phyloP scores from a whole-genome alignment of 2,888 invertebrate species.

The Harpalus rufipes region DNA sequence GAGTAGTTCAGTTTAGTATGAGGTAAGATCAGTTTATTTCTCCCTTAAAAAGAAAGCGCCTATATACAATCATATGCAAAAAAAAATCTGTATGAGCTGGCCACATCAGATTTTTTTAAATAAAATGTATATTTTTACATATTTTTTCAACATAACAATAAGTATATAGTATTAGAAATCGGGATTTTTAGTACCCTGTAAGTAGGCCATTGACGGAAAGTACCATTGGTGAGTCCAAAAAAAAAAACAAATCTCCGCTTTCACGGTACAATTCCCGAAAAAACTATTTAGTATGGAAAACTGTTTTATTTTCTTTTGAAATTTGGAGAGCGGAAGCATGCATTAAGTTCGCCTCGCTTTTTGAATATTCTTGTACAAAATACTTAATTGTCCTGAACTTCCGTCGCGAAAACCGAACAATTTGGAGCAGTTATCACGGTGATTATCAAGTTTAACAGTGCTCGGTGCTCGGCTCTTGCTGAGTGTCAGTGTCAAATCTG shows the following conservation, averaged over 20 bases:
- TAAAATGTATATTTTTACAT: too few relatives aligned
- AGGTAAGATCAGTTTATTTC: too few relatives aligned
- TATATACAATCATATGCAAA: too few relatives aligned
- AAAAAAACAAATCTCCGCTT: background rate
- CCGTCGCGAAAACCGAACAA: conserved; percentile 32
- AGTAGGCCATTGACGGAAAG: too few relatives aligned
- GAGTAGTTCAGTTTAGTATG: too few relatives aligned
- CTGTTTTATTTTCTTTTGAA: background rate
- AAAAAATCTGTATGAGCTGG: too few relatives aligned
- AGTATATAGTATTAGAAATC: too few relatives aligned
- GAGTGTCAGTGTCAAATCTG: conserved; percentile 27
- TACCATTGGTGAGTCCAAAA: background rate
- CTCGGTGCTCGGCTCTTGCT: background rate
- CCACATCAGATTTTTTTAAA: too few relatives aligned
- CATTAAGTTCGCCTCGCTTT: conserved; percentile 11
- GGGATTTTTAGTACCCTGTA: too few relatives aligned
- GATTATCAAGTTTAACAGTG: conserved; percentile 32
- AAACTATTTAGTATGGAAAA: background rate
- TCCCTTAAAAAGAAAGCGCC: too few relatives aligned
- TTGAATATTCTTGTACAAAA: conserved; percentile 34
- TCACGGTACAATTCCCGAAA: background rate
- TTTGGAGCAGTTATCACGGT: conserved; percentile 49
- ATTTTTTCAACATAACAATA: too few relatives aligned
- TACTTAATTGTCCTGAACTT: conserved; percentile 26
- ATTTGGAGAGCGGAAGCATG: conserved; percentile 34